Evolutionary conservation across 1,140 invertebrate species (phyloP), one percentile per base, ranked within the genome.

Genomic region (Trichonephila clavata): DNA sequence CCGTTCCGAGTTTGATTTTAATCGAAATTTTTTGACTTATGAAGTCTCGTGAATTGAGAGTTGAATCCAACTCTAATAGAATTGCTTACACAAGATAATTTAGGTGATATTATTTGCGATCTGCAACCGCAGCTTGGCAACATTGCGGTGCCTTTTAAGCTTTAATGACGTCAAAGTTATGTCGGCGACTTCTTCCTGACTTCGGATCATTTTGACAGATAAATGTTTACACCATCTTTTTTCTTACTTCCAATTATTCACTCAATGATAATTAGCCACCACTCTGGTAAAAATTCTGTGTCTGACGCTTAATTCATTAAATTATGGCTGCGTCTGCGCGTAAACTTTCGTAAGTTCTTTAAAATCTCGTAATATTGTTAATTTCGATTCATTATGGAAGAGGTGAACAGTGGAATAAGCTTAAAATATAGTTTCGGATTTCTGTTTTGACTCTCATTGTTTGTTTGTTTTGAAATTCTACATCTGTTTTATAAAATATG

Each of bases 151-250:
- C 68, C 18, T 60, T 27, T 89, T 81, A 43, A 61, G 59, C 86
- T 93, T 60, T 57, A 89, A 80, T 93, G 92, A 93, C 92, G 92
- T 93, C 92, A 93, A 87, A 88, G 3, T 57, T 61, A 93, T 93
- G 86, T 93, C 92, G 84, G 86, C 92, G 59, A 80, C 39, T 90
- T 90, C 61, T 92, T 92, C 60, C 24, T 81, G 65, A 86, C 77
- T 81, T 93, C 86, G 57, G n/a, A 65, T 50, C 57, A 92, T 86
- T 92, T 81, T 92, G 91, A 92, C 91, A 86, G 91, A 92, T 92
- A 84, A 59, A 90, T 90, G 68, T 60, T 80, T 80, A 60, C 43
- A 84, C 84, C 59, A 84, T 8, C 18, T 65, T 65, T 27, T 83
- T 63, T 50, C 59, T 84, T 39, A 20, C n/a, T 21, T 32, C 32